Conservation (phyloP, 2,888 invertebrate genomes). For the Eustalomyia histrio region DNA sequence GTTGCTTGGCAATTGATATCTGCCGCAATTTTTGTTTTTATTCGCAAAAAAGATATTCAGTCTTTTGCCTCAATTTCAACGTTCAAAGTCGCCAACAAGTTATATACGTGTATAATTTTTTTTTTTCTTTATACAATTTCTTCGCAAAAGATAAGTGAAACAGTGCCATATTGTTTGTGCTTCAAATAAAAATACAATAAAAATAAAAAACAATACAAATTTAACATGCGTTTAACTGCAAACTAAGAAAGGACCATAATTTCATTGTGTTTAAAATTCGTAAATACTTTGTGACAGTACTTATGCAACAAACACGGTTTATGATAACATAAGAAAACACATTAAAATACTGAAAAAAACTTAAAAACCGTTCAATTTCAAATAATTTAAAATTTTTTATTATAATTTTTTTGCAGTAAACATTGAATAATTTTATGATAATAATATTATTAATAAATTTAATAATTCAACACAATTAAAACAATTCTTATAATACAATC, state of each 20-base stretch:
- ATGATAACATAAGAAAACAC: constrained; percentile 1
- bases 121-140: neutral
- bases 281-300: constrained; percentile 29
- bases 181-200: neutral
- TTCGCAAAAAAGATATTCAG: constrained; percentile 62
- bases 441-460: constrained; percentile 24
- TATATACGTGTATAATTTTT: constrained; percentile 25
- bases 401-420: constrained; percentile 38
- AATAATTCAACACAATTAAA: constrained; percentile 8
- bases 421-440: constrained; percentile 35
- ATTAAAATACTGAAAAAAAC: neutral
- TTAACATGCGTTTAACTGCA: neutral
- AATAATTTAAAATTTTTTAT: neutral
- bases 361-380: neutral
- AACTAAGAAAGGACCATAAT: constrained; percentile 20
- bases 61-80: constrained; percentile 68
- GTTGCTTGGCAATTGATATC: constrained; percentile 69
- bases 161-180: constrained; percentile 16
- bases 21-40: constrained; percentile 57
- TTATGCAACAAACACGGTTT: constrained; percentile 36
- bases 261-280: neutral
- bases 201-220: too few relatives aligned
- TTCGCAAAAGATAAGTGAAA: constrained; percentile 1
- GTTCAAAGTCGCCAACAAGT: constrained; percentile 58
- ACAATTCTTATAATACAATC: constrained; percentile 30